These are phyloP conservation scores for Drosophila picticornis DNA, from an alignment of 2,888 invertebrate species.

Conservation along the genomic window DNA sequence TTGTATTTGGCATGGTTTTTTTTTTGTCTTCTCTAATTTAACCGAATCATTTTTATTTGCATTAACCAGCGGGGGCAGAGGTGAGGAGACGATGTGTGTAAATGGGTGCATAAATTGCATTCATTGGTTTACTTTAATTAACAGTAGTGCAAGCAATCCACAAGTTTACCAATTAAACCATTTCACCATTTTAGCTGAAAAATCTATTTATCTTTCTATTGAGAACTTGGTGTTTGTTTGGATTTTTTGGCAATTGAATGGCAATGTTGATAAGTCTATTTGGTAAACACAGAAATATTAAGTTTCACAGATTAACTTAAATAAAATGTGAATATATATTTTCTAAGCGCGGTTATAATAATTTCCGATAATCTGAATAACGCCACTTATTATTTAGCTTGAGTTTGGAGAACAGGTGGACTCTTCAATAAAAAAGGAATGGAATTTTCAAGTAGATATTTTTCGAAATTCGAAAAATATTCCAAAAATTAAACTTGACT, in stretches of 20 bases:
- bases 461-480: neutral
- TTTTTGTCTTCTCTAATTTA: slow-evolving; percentile 51
- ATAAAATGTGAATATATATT: neutral
- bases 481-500: neutral
- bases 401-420: neutral
- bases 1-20: slow-evolving; percentile 29
- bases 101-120: neutral
- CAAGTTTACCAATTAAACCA: slow-evolving; percentile 22
- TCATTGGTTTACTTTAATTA: slow-evolving; percentile 17
- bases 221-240: neutral
- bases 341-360: neutral
- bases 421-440: neutral
- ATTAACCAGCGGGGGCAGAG: neutral
- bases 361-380: no score
- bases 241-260: neutral
- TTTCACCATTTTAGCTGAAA: slow-evolving; percentile 19
- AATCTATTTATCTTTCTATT: slow-evolving; percentile 15
- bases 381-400: neutral
- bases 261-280: neutral
- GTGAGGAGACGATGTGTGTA: neutral
- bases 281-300: neutral
- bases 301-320: neutral
- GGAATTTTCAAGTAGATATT: neutral
- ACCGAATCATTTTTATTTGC: slow-evolving; percentile 58
- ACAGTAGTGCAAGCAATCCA: slow-evolving; percentile 25